Evolutionary conservation across 2,113 vertebrate species (phyloP).

Genomic region (Hypanus sabinus): DNA sequence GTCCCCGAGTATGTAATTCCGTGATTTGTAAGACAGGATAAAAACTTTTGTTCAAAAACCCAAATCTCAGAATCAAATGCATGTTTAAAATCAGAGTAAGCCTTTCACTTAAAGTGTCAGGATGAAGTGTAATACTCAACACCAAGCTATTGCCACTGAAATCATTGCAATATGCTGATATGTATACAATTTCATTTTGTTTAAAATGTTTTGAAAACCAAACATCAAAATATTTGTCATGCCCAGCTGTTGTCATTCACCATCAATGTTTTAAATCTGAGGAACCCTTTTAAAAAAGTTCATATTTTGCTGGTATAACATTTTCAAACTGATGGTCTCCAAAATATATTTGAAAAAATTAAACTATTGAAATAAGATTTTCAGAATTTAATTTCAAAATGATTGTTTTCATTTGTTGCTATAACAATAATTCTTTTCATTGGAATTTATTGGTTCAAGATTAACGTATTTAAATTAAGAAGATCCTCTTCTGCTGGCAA

Average conservation of each 20-base stretch:
- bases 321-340: background rate
- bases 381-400: conserved; percentile 12
- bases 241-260: background rate
- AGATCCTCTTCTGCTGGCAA: background rate
- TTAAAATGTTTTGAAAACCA: background rate
- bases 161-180: background rate
- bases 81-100: background rate
- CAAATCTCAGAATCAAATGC: background rate
- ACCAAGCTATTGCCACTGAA: background rate
- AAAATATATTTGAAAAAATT: background rate
- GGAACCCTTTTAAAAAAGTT: background rate
- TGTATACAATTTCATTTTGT: background rate
- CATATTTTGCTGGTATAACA: background rate
- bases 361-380: background rate
- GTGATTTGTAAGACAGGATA: background rate
- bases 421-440: too few species aligned
- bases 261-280: background rate
- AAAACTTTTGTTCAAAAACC: background rate
- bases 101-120: background rate
- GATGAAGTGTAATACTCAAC: background rate
- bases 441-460: background rate
- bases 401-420: background rate
- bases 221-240: background rate
- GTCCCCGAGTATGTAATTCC: background rate
- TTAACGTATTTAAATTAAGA: background rate